Conservation (phyloP, 2,797 vertebrate genomes). For the Melanogrammus aeglefinus region DNA sequence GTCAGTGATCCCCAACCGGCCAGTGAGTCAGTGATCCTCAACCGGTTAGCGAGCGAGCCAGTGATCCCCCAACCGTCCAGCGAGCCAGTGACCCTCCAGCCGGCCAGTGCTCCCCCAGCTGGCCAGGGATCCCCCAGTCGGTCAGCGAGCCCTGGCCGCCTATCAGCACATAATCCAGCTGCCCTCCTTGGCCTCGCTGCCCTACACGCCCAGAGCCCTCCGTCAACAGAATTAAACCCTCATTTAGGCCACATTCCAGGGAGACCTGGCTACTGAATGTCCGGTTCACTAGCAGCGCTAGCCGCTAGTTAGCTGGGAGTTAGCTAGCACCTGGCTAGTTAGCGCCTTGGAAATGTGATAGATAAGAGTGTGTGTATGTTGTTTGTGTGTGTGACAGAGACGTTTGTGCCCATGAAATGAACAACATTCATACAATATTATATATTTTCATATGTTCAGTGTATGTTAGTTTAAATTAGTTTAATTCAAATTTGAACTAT, state of each 20-base stretch:
- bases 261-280: not conserved
- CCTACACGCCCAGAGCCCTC: slow-evolving; percentile 27
- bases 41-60: too few relatives aligned
- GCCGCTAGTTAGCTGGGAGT: not conserved
- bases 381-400: too few relatives aligned
- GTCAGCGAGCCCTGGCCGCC: slow-evolving; percentile 35
- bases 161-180: slow-evolving; percentile 69
- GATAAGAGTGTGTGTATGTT: too few relatives aligned
- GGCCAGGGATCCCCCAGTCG: too few relatives aligned
- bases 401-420: too few relatives aligned
- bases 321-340: not conserved
- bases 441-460: too few relatives aligned
- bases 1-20: too few relatives aligned
- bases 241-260: not conserved
- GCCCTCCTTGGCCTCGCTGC: slow-evolving; percentile 42
- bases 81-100: slow-evolving; percentile 25
- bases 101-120: not conserved
- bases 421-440: too few relatives aligned
- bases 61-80: slow-evolving; percentile 22
- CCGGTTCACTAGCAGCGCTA: not conserved
- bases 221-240: slow-evolving; percentile 65
- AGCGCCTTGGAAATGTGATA: not conserved
- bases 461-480: too few relatives aligned
- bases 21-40: too few relatives aligned
- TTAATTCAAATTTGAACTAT: too few relatives aligned